Evolutionary conservation across 2,888 invertebrate genomes (phyloP).

Genomic region (Meta bourneti): DNA sequence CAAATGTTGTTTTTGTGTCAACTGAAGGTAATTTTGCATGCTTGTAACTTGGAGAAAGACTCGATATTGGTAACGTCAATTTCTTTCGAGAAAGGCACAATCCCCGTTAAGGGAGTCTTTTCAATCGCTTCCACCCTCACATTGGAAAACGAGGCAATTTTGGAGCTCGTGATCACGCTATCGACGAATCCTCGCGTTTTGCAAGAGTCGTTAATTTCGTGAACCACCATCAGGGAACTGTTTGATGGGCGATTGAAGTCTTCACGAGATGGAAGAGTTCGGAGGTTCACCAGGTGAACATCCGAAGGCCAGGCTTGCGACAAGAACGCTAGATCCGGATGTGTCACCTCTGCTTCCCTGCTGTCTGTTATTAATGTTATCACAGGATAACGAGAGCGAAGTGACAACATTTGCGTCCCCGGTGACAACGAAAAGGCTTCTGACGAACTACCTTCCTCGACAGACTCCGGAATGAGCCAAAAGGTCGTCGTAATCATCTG

Average conservation of each 20-base stretch:
- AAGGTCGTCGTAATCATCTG: constrained; percentile 85
- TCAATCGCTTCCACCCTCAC: neutral
- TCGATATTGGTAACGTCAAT: neutral
- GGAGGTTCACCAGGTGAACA: constrained; percentile 88
- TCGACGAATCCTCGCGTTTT: constrained; percentile 68
- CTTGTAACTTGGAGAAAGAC: constrained; percentile 21
- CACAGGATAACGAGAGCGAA: constrained; percentile 90
- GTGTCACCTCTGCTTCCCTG: constrained; percentile 35
- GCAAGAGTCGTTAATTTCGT: constrained; percentile 89
- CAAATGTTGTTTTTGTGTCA: neutral
- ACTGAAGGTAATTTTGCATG: constrained; percentile 57
- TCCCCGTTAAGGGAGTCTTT: constrained; percentile 54
- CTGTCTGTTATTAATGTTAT: constrained; percentile 87
- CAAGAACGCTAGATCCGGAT: constrained; percentile 77
- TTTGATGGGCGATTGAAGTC: constrained; percentile 89
- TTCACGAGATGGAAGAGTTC: constrained; percentile 89
- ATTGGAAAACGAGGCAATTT: neutral
- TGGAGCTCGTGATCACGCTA: neutral
- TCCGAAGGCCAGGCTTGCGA: constrained; percentile 84
- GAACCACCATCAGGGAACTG: constrained; percentile 88
- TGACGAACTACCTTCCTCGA: constrained; percentile 81
- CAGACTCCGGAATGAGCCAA: constrained; percentile 90
- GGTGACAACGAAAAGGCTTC: constrained; percentile 84
- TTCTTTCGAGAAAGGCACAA: neutral
- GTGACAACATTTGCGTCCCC: constrained; percentile 87